Evolutionary conservation across 2,797 vertebrate genomes (phyloP), one percentile per base, ranked within the genome.

Genomic region (Erethizon dorsatum): DNA sequence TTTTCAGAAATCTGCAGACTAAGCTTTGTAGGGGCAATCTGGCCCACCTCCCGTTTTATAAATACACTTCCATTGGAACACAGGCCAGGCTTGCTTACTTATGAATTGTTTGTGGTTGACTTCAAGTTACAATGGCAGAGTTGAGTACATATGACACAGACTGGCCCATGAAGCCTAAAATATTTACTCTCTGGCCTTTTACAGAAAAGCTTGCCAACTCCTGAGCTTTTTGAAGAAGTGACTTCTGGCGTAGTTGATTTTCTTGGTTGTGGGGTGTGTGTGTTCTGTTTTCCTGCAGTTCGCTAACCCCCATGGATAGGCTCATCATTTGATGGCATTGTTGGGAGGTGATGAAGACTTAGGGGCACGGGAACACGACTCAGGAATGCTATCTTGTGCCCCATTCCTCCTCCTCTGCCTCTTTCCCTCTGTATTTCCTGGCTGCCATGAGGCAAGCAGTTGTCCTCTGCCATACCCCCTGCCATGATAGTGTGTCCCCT

Each of bases 151-250:
- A 14, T 47, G 65, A 37, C 71, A 75, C n/a, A 33, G 26, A 54
- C 87, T 61, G 73, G 91, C 50, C 18, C n/a, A 1, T 75, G 41
- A 95, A 77, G 26, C 73, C 50, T 92, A 33, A 82, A 95, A 57
- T 86, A 69, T 37, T 88, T 88, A 47, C 52, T 92, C 24, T 54
- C 15, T 88, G 61, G 31, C 52, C 28, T 83, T 94, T 65, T 84
- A 63, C 1, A 69, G 65, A 75, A 90, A 91, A 80, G 8, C 18
- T 84, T 80, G 56, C 57, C 6, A 37, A 78, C 26, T 28, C 17
- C 54, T 84, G 6, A 75, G 67, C 45, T 91, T 57, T 69, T 89
- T 31, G 26, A 93, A 71, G 59, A 91, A 93, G 24, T 24, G 31
- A 6, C 52, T 92, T 82, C 88, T 67, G 54, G 28, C 69, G 71